phyloP scores from a whole-genome alignment of 2,113 vertebrate genomes.

The Martes martes region DNA sequence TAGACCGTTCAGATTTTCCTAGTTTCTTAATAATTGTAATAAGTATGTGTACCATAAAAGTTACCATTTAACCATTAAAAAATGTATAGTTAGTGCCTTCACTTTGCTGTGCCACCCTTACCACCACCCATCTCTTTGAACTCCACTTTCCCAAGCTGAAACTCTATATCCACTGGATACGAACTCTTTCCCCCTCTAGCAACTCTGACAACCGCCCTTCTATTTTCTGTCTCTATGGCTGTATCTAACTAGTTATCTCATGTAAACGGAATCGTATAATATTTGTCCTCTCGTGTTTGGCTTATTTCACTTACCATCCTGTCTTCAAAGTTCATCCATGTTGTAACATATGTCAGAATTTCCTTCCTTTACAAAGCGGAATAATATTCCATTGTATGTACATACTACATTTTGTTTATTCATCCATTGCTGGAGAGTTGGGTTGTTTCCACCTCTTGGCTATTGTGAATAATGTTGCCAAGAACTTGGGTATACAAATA shows the following conservation, averaged over 20 bases:
- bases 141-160: neutral
- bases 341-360: neutral
- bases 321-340: neutral
- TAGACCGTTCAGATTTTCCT: neutral
- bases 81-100: neutral
- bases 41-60: neutral
- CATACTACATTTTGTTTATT: neutral
- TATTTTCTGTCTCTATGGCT: neutral
- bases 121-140: neutral
- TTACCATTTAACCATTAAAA: neutral
- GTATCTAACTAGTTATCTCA: neutral
- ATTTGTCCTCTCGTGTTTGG: neutral
- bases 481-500: neutral
- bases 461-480: neutral
- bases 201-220: neutral
- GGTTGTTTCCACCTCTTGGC: neutral
- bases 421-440: neutral
- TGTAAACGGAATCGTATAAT: neutral
- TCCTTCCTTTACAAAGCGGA: neutral
- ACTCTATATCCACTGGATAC: neutral
- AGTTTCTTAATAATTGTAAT: neutral
- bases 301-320: neutral
- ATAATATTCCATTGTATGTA: neutral
- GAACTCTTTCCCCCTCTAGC: neutral
- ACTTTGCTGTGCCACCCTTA: neutral